Conservation (phyloP, 2,888 invertebrate genomes). For the Lycocerus yunnanus region DNA sequence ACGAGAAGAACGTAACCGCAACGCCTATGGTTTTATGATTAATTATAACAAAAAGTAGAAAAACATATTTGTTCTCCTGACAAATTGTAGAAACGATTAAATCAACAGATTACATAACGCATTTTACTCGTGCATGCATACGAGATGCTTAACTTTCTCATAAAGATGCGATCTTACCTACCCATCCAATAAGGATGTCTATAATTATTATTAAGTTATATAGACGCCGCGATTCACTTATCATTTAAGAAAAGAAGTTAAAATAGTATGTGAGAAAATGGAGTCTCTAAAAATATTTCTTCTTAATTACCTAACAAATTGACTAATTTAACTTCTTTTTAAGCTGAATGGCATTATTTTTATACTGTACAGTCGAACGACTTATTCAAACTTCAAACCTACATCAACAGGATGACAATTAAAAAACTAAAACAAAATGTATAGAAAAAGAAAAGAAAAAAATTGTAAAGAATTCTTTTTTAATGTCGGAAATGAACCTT, state of each 20-base stretch:
- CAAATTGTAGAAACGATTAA: constrained; percentile 27
- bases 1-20: not conserved
- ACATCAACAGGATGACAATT: constrained; percentile 4
- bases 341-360: not conserved
- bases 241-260: not conserved
- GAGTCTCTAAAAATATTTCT: not conserved
- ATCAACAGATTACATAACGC: constrained; percentile 18
- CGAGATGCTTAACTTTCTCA: not conserved
- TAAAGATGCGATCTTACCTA: not conserved
- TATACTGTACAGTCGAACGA: not conserved
- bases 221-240: not conserved
- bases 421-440: not conserved
- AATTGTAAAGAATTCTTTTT: constrained; percentile 16
- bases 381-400: constrained; percentile 4
- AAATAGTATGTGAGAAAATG: not conserved
- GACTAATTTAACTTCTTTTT: not conserved
- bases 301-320: constrained; percentile 3
- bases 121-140: not conserved
- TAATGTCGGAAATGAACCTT: constrained; percentile 33
- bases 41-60: not conserved
- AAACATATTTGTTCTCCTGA: constrained; percentile 11
- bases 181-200: not conserved
- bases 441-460: constrained; percentile 6
- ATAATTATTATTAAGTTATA: not conserved
- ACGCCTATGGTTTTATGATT: not conserved